Evolutionary conservation across 2,888 invertebrate genomes (phyloP), one percentile per base, ranked within the genome.

Genomic region (Mellilla xanthometata): DNA sequence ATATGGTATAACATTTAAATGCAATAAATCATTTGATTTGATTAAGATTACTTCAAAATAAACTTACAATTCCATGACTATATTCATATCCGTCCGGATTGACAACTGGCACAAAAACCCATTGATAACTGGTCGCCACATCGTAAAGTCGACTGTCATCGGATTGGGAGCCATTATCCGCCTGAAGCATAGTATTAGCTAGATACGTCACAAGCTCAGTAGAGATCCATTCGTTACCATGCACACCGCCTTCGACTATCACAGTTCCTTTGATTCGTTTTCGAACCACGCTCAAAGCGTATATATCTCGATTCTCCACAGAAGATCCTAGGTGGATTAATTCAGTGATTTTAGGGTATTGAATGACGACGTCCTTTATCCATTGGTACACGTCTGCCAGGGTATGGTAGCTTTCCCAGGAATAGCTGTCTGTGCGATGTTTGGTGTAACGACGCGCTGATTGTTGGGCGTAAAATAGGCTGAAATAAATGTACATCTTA

Each of bases 171-270:
- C 88, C 88, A 12, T 78, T 79, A 1, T 72, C 55, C 1, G 59
- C 55, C 8, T 52, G 15, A 6, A 93, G 52, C 3, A 94, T 64
- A 52, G 92, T 79, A 52, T 92, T 78, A 7, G 91, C 56, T 2
- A 94, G 75, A 59, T 91, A 94, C 0, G 91, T 91, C 0, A 91
- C 90, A 3, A 92, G 91, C 0, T 93, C 93, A 0, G 92, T 84
- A 0, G 91, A 76, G 8, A 94, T 91, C 94, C 94, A 96, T 77
- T 96, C 96, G 31, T 95, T 90, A 0, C 94, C 94, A 67, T 95
- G 94, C 33, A 94, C 92, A 2, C 91, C 91, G 22, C 80, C 91
- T 67, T 93, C 93, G 2, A 93, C 65, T 22, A 93, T 87, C 3
- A 92, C 83, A 3, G 67, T 90, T 8, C 70, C 79, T 52, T 77